These are phyloP conservation scores for Ectemnius cavifrons DNA, from an alignment of 2,888 invertebrate species.

Conservation along the genomic window DNA sequence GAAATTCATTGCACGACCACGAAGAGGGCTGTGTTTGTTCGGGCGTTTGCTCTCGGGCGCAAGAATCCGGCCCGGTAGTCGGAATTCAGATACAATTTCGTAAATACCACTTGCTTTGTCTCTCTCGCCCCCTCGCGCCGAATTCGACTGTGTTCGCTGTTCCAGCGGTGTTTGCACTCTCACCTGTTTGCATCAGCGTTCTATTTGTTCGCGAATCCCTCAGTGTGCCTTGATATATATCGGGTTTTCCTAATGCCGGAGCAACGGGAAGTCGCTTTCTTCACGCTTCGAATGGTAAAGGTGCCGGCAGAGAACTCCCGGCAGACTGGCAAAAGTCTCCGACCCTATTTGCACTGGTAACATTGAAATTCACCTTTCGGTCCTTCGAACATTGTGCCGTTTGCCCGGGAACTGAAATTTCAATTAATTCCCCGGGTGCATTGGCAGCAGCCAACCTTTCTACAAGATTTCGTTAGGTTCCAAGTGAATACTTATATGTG, in stretches of 20 bases:
- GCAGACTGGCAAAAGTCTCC: not conserved
- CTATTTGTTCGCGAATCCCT: conserved; percentile 2
- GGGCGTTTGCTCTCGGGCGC: not conserved
- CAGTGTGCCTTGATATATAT: not conserved
- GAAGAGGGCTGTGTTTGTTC: not conserved
- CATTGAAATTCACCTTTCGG: no score
- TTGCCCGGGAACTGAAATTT: no score
- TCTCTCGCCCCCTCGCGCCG: not conserved
- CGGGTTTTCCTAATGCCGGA: not conserved
- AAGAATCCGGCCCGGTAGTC: not conserved
- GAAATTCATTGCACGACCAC: not conserved
- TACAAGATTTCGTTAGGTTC: no score
- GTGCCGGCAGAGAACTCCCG: not conserved
- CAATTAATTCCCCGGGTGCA: no score
- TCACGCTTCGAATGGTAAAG: not conserved
- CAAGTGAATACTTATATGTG: no score
- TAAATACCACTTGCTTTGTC: not conserved
- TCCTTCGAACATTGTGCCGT: no score
- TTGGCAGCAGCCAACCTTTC: no score
- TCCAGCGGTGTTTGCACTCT: not conserved
- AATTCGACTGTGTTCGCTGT: not conserved
- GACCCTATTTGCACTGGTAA: not conserved
- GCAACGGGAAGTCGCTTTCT: not conserved
- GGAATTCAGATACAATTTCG: conserved; percentile 1
- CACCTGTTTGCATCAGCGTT: not conserved